These are phyloP conservation scores for Tetramorium alpestre DNA, from an alignment of 1,140 invertebrate genomes.

Conservation along the genomic window DNA sequence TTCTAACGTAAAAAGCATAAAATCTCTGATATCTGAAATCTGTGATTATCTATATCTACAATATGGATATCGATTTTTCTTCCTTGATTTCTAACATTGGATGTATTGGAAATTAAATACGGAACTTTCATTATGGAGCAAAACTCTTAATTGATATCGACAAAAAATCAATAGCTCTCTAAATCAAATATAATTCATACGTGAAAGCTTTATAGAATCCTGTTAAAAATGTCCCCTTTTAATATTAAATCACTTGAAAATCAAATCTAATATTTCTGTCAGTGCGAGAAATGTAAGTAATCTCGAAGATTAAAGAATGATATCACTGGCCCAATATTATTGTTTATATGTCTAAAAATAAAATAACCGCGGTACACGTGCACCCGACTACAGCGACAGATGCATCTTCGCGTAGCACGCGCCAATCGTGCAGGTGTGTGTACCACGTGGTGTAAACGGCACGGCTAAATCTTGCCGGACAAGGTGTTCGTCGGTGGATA, in stretches of 20 bases:
- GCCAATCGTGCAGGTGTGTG: constrained; percentile 74
- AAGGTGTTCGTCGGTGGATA: constrained; percentile 61
- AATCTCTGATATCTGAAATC: background rate
- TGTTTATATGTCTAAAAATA: constrained; percentile 26
- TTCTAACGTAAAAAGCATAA: background rate
- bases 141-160: background rate
- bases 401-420: constrained; percentile 73
- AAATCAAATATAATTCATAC: background rate
- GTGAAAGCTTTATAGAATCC: too few species aligned
- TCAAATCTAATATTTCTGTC: background rate
- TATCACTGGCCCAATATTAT: background rate
- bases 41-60: background rate
- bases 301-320: background rate
- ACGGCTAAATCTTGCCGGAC: constrained; percentile 73
- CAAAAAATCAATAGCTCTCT: background rate
- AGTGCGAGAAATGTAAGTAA: background rate
- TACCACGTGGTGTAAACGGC: constrained; percentile 39
- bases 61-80: background rate
- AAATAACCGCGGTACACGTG: background rate
- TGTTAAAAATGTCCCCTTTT: background rate
- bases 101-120: background rate
- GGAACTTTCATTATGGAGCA: background rate
- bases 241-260: background rate
- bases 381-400: constrained; percentile 62
- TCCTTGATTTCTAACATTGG: background rate